Base-by-base conservation (phyloP, 2,797 vertebrate genomes). In the Micropoecilia bifurca region DNA sequence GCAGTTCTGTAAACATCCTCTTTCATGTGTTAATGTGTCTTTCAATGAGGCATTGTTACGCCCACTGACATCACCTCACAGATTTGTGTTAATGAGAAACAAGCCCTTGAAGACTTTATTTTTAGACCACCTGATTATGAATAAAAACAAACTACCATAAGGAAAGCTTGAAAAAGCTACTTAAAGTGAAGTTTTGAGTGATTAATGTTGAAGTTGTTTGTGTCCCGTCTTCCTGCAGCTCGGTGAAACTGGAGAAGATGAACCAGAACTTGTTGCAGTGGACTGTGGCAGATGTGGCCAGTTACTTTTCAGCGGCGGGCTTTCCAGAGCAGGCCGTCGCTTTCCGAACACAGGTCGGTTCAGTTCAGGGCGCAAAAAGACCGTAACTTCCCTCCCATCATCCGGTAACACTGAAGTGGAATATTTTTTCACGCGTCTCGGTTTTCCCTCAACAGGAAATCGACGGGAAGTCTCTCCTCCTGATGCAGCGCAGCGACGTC, bases 401-500 rank as follows among this genome's bases (percentile, higher is more conserved):
- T 33, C 22, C 36, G 14, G 30, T 28, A 4, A 50, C 48, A 8
- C 48, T 8, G 48, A 50, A 20, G 48, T 50, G 22, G 20, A 50
- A 22, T 22, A 22, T 50, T 50, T 50, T 50, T 50, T 50, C 48
- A 50, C 16, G 20, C 4, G 14, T 16, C 39, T 36, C 0, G 5
- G 16, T 76, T 18, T 80, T 36, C 79, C 46, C 6, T 61, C 47
- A 36, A 77, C 93, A 98, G 97, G 97, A 98, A 94, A 97, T 98
- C 45, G 97, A 98, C 72, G 97, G 97, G 74, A 97, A 97, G 91
- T 97, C 97, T 55, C 93, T 98, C 77, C 95, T 98, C 87, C 94
- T 98, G 39, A 98, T 98, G 97, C 97, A 98, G 85, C 97, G 97
- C 79, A 97, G 96, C 0, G 97, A 98, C 12, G 97, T 98, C 80